Evolutionary conservation across 2,888 invertebrate genomes (phyloP).

Genomic region (Eristalis tenax): DNA sequence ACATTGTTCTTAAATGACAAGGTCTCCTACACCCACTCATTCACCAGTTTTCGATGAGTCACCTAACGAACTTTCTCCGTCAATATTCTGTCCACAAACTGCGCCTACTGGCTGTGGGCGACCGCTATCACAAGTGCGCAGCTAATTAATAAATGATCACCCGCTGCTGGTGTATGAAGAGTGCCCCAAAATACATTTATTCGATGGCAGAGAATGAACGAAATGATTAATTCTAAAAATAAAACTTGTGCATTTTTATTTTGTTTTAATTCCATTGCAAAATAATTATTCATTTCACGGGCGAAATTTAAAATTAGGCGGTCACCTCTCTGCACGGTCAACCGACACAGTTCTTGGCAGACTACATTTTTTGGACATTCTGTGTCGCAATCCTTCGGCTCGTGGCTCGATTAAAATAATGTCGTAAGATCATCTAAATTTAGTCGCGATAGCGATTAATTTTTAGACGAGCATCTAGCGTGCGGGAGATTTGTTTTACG

Average conservation of each 20-base stretch:
- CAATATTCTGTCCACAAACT: too few species aligned
- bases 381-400: not conserved
- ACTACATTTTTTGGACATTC: not conserved
- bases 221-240: not conserved
- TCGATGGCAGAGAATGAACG: not conserved
- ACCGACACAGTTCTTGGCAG: not conserved
- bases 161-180: not conserved
- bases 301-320: not conserved
- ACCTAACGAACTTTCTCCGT: too few species aligned
- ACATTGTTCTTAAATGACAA: too few species aligned
- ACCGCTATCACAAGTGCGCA: not conserved
- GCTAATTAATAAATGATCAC: not conserved
- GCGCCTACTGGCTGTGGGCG: too few species aligned
- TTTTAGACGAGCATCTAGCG: not conserved
- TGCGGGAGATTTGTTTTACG: not conserved
- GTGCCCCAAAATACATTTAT: not conserved
- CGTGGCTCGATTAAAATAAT: not conserved
- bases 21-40: too few species aligned
- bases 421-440: not conserved
- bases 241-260: not conserved
- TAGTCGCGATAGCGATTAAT: not conserved
- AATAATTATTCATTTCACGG: not conserved
- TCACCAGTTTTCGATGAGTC: too few species aligned
- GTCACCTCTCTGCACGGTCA: not conserved
- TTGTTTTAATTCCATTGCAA: not conserved